Conservation (phyloP, 2,888 invertebrate species). For the Xestoiulus laeticollis region DNA sequence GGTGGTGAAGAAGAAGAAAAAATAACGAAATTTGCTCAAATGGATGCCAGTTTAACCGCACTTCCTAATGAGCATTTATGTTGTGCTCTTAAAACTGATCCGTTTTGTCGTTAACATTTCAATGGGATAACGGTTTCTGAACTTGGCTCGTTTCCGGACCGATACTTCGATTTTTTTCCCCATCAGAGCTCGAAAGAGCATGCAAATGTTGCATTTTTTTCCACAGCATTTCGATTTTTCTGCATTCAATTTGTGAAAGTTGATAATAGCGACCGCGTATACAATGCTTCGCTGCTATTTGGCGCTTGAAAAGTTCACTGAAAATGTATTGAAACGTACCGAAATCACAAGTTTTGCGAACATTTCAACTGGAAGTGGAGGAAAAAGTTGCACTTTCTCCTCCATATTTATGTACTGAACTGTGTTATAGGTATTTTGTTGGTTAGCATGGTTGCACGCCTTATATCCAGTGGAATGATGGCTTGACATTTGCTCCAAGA, state of each 20-base stretch:
- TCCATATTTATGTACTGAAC: neutral
- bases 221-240: neutral
- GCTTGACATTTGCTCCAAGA: neutral
- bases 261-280: constrained; percentile 1
- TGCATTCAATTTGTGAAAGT: constrained; percentile 27
- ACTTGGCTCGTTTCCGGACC: neutral
- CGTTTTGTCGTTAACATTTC: constrained; percentile 5
- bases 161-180: constrained; percentile 3
- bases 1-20: neutral
- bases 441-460: neutral
- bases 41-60: constrained; percentile 36
- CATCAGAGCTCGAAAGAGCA: neutral
- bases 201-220: neutral
- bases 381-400: neutral
- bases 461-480: neutral
- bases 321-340: constrained; percentile 20
- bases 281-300: constrained; percentile 9
- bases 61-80: constrained; percentile 41
- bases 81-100: constrained; percentile 16
- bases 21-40: neutral
- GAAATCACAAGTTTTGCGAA: neutral
- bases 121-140: constrained; percentile 38
- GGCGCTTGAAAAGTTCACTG: neutral
- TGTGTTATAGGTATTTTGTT: neutral
- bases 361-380: neutral